These are phyloP conservation scores for Loripinus fragilis DNA, from an alignment of 2,888 invertebrate genomes.

Conservation along the genomic window DNA sequence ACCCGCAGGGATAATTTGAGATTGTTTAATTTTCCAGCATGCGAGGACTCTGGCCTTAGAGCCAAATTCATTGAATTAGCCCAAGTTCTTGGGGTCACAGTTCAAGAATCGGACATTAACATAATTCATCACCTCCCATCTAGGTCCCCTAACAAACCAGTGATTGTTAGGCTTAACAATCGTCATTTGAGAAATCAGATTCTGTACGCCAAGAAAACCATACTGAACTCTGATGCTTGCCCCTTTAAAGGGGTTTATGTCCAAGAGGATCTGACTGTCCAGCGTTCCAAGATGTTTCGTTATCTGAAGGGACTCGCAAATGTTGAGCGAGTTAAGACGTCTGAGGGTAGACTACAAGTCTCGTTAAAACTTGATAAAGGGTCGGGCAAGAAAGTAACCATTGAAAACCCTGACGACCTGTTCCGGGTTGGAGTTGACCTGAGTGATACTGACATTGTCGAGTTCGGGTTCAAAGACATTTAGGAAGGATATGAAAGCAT, in stretches of 20 bases:
- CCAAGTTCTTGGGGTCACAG: neutral
- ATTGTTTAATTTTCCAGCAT: neutral
- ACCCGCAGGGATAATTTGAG: neutral
- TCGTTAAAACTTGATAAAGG: neutral
- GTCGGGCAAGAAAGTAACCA: neutral
- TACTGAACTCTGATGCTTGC: neutral
- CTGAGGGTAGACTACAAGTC: neutral
- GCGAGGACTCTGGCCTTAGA: neutral
- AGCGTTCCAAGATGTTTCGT: no score
- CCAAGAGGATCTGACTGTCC: neutral
- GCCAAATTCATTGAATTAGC: neutral
- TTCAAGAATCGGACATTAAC: neutral
- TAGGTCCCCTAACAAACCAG: neutral
- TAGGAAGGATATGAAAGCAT: neutral
- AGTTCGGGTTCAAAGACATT: neutral
- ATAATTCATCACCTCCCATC: slow-evolving; percentile 4
- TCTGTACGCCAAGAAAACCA: neutral
- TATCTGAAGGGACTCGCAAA: neutral
- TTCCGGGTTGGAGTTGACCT: neutral
- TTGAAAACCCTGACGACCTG: slow-evolving; percentile 11
- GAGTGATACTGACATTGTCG: neutral
- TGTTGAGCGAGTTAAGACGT: neutral
- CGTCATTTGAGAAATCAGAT: neutral
- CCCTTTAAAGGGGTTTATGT: neutral
- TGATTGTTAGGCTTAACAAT: slow-evolving; percentile 1